These are phyloP conservation scores for Scaptomyza hsui DNA, from an alignment of 1,140 invertebrate genomes.

Conservation along the genomic window DNA sequence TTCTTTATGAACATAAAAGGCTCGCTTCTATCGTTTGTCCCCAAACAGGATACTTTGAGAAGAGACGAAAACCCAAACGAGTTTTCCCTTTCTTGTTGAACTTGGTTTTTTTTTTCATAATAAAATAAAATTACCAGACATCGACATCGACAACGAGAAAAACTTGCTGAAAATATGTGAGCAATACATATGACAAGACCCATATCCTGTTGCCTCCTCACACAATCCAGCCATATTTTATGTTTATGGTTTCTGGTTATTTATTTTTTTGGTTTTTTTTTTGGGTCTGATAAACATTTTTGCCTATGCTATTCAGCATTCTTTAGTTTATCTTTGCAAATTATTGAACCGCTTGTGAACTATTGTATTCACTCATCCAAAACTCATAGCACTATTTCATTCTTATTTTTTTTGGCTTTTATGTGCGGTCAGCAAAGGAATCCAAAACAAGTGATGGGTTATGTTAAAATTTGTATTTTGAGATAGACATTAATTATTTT, in stretches of 20 bases:
- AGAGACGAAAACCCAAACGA: slow-evolving; percentile 8
- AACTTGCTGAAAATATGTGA: slow-evolving; percentile 46
- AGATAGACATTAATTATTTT: too few relatives aligned
- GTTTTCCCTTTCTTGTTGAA: slow-evolving; percentile 18
- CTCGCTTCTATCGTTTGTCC: slow-evolving; percentile 30
- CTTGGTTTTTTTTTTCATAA: slow-evolving; percentile 35
- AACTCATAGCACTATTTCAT: background rate
- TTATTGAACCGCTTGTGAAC: slow-evolving; percentile 3
- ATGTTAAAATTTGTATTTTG: too few relatives aligned
- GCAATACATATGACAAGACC: slow-evolving; percentile 24
- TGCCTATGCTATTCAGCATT: slow-evolving; percentile 13
- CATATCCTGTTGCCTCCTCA: background rate
- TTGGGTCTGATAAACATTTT: slow-evolving; percentile 2
- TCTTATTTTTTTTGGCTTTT: too few relatives aligned
- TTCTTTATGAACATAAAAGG: slow-evolving; percentile 56
- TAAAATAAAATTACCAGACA: slow-evolving; percentile 75
- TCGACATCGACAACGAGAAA: slow-evolving; percentile 29
- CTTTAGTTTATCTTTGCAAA: slow-evolving; percentile 7
- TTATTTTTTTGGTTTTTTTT: slow-evolving; percentile 17
- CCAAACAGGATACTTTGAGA: slow-evolving; percentile 17
- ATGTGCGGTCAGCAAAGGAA: too few relatives aligned
- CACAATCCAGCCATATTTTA: slow-evolving; percentile 51
- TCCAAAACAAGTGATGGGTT: too few relatives aligned
- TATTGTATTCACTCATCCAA: slow-evolving; percentile 3
- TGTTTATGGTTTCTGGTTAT: slow-evolving; percentile 57